These are phyloP conservation scores for Sebastes matsubarae DNA, from an alignment of 2,797 vertebrate genomes.

Conservation along the genomic window DNA sequence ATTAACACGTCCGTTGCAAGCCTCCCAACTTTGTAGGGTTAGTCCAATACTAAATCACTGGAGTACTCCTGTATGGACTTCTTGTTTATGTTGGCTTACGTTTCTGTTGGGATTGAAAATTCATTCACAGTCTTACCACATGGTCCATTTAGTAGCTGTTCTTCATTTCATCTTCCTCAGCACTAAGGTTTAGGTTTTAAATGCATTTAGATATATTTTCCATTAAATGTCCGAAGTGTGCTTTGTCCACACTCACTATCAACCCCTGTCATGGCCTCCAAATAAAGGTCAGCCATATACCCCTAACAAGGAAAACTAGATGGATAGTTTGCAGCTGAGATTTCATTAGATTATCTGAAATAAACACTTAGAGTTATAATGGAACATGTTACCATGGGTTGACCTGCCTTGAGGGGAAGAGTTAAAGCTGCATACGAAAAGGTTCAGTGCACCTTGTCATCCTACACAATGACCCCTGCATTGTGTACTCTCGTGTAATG, in stretches of 20 bases:
- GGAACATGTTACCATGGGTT: slow-evolving; percentile 56
- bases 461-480: slow-evolving; percentile 43
- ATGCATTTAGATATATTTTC: background rate
- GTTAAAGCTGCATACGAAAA: slow-evolving; percentile 67
- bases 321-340: slow-evolving; percentile 29
- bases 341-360: slow-evolving; percentile 44
- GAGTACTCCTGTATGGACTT: background rate
- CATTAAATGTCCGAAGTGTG: background rate
- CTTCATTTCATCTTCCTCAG: background rate
- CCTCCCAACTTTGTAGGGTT: background rate
- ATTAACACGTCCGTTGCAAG: background rate
- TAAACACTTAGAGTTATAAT: slow-evolving; percentile 62
- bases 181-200: background rate
- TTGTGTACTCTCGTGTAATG: slow-evolving; percentile 49
- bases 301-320: background rate
- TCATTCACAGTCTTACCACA: background rate
- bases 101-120: background rate
- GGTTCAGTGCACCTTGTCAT: slow-evolving; percentile 61
- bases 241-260: background rate
- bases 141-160: background rate
- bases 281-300: slow-evolving; percentile 29
- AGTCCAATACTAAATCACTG: background rate
- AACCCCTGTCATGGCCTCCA: background rate
- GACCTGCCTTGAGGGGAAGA: slow-evolving; percentile 65
- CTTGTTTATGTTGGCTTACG: background rate